phyloP scores from a whole-genome alignment of 2,113 vertebrate genomes.

The Cricetomys ansorgei region DNA sequence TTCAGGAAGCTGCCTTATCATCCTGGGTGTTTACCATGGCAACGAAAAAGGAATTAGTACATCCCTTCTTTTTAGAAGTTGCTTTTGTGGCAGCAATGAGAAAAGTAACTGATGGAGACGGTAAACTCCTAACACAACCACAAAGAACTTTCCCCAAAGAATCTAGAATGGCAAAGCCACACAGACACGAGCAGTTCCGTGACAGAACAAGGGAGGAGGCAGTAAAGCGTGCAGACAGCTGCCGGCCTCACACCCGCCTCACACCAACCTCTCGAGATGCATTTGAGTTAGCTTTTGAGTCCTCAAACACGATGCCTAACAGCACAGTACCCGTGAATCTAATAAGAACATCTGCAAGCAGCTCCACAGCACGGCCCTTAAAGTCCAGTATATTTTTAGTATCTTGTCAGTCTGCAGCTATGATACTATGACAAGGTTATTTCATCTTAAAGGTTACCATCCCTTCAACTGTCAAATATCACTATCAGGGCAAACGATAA shows the following conservation, averaged over 20 bases:
- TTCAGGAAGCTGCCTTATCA: not conserved
- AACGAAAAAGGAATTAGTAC: not conserved
- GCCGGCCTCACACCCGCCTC: not conserved
- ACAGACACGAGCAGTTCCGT: slow-evolving; percentile 15
- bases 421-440: slow-evolving; percentile 70
- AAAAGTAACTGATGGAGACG: not conserved
- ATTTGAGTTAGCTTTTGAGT: not conserved
- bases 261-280: not conserved
- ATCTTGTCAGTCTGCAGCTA: slow-evolving; percentile 62
- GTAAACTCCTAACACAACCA: not conserved
- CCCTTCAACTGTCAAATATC: slow-evolving; percentile 63
- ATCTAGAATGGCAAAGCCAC: not conserved
- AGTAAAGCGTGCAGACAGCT: not conserved
- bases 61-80: not conserved
- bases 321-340: slow-evolving; percentile 44
- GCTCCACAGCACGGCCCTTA: slow-evolving; percentile 39
- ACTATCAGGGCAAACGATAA: slow-evolving; percentile 51
- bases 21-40: not conserved
- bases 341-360: slow-evolving; percentile 65
- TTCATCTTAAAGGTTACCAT: slow-evolving; percentile 77
- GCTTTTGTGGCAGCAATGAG: not conserved
- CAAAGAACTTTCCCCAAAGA: slow-evolving; percentile 26
- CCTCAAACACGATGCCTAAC: slow-evolving; percentile 24
- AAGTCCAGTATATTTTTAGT: slow-evolving; percentile 64
- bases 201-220: not conserved